phyloP scores from a whole-genome alignment of 2,888 invertebrate genomes.

The Chalcis sispes region DNA sequence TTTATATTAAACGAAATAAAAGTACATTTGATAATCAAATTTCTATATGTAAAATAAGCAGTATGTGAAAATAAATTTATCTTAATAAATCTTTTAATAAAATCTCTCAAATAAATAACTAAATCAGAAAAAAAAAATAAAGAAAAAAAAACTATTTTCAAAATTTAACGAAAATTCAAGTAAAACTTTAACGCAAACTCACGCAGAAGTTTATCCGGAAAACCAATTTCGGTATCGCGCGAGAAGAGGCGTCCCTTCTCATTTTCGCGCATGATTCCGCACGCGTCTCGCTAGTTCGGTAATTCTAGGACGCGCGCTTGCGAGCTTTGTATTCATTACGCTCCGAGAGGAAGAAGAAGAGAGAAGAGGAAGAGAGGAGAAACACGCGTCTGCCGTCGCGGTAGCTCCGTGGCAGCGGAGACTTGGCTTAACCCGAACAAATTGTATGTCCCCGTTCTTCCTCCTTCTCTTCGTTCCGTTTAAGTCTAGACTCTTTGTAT shows the following conservation, averaged over 20 bases:
- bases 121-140: too few species aligned
- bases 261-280: constrained; percentile 30
- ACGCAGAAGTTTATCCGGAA: neutral
- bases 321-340: constrained; percentile 71
- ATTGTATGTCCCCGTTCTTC: constrained; percentile 58
- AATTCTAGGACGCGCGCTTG: constrained; percentile 8
- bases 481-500: too few species aligned
- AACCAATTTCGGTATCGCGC: too few species aligned
- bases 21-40: too few species aligned
- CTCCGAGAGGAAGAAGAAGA: too few species aligned
- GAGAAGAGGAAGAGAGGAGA: neutral
- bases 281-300: constrained; percentile 25
- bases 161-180: too few species aligned
- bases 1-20: too few species aligned
- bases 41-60: too few species aligned
- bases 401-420: constrained; percentile 57
- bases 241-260: neutral
- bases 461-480: neutral
- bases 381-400: neutral
- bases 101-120: neutral
- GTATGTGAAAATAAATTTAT: too few species aligned
- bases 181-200: constrained; percentile 10
- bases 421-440: constrained; percentile 71
- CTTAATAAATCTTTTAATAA: too few species aligned
- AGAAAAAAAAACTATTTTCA: too few species aligned